These are phyloP conservation scores for Aphelinus certus DNA, from an alignment of 1,140 invertebrate genomes.

Conservation along the genomic window DNA sequence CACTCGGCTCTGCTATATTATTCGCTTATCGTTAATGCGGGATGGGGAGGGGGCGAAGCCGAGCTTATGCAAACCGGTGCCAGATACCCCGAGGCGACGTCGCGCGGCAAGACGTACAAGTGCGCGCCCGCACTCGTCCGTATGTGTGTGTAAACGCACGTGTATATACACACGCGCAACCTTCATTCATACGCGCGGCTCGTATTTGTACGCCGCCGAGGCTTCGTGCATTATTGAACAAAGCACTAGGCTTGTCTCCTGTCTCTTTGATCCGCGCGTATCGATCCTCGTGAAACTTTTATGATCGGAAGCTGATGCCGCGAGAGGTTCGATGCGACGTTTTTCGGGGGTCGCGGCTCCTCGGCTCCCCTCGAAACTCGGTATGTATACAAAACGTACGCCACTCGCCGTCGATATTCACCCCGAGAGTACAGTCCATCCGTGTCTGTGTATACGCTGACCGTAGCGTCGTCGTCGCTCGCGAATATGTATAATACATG, in stretches of 20 bases:
- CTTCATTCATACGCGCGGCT: too few relatives aligned
- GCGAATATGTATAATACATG: too few relatives aligned
- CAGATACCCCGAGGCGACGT: conserved; percentile 46
- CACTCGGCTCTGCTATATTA: conserved; percentile 31
- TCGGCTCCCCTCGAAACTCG: conserved; percentile 35
- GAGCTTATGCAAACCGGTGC: conserved; percentile 44
- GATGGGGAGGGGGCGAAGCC: background rate
- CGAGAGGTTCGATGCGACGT: too few relatives aligned
- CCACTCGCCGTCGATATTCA: too few relatives aligned
- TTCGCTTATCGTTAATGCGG: conserved; percentile 42
- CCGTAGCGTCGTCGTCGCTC: too few relatives aligned
- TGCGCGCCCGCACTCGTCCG: conserved; percentile 40
- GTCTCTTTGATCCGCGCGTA: too few relatives aligned
- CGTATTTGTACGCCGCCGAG: conserved; percentile 3
- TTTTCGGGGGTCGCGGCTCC: background rate
- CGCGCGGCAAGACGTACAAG: conserved; percentile 41
- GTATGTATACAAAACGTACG: background rate
- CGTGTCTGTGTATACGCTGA: too few relatives aligned
- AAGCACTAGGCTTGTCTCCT: conserved; percentile 42
- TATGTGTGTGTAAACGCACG: conserved; percentile 31
- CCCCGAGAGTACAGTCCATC: too few relatives aligned
- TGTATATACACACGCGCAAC: conserved; percentile 20
- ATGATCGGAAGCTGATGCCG: too few relatives aligned
- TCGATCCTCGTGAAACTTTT: too few relatives aligned
- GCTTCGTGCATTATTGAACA: conserved; percentile 57